These are phyloP conservation scores for Kradibia gibbosae DNA, from an alignment of 1,140 invertebrate genomes.

Conservation along the genomic window DNA sequence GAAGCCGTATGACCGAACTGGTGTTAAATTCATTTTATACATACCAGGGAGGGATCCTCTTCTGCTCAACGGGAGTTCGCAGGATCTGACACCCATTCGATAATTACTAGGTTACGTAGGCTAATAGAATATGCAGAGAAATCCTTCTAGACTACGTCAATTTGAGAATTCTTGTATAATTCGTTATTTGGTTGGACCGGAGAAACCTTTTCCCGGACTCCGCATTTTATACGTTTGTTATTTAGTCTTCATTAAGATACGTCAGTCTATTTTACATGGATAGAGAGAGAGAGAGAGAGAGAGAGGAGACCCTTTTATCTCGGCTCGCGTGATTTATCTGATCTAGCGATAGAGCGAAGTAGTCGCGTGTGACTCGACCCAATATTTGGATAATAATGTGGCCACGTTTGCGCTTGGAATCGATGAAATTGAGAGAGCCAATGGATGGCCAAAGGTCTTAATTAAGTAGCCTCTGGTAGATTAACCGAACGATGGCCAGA, in stretches of 20 bases:
- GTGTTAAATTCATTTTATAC: background rate
- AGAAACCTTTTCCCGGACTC: slow-evolving; percentile 7
- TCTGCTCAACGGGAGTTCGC: slow-evolving; percentile 35
- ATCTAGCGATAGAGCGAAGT: background rate
- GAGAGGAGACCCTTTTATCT: background rate
- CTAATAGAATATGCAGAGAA: slow-evolving; percentile 32
- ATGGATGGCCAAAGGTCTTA: slow-evolving; percentile 29
- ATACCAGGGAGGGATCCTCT: background rate
- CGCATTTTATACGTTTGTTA: slow-evolving; percentile 1
- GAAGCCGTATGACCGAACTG: slow-evolving; percentile 39
- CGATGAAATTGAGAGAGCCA: slow-evolving; percentile 21
- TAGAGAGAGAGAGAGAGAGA: background rate
- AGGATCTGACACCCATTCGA: slow-evolving; percentile 31
- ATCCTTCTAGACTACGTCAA: slow-evolving; percentile 32
- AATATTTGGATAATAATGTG: slow-evolving; percentile 10
- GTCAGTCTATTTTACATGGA: background rate
- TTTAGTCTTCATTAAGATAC: slow-evolving; percentile 42
- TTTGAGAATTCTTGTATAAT: slow-evolving; percentile 41
- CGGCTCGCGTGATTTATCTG: slow-evolving; percentile 43
- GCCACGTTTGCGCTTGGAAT: background rate
- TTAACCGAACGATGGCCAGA: background rate
- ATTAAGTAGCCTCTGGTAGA: slow-evolving; percentile 26
- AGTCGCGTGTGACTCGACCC: background rate
- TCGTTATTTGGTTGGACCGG: background rate
- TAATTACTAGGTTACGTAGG: background rate